Conservation (phyloP, 2,113 vertebrate species). For the Amia ocellicauda region DNA sequence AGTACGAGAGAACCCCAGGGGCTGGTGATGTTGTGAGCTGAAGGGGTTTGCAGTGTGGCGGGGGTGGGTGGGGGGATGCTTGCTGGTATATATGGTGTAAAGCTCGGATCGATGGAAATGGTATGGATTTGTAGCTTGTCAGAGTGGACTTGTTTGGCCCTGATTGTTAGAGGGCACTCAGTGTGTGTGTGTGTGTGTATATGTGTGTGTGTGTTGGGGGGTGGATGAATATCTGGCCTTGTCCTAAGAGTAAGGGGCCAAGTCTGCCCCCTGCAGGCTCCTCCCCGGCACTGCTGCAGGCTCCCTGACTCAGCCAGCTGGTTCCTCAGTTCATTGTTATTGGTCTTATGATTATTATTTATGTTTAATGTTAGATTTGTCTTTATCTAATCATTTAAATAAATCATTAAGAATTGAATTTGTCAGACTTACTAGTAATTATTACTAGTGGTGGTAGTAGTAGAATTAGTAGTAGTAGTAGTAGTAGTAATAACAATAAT, state of each 20-base stretch:
- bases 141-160: slow-evolving; percentile 40
- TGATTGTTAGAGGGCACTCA: too few relatives aligned
- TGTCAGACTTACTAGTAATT: background rate
- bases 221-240: slow-evolving; percentile 42
- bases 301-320: too few relatives aligned
- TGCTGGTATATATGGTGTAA: slow-evolving; percentile 62
- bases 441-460: too few relatives aligned
- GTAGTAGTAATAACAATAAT: too few relatives aligned
- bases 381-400: background rate
- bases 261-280: too few relatives aligned
- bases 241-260: slow-evolving; percentile 38
- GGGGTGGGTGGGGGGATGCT: too few relatives aligned
- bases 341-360: background rate
- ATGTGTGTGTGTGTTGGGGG: slow-evolving; percentile 20
- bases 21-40: too few relatives aligned
- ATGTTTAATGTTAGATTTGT: background rate
- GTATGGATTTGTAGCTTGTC: slow-evolving; percentile 75
- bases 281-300: too few relatives aligned
- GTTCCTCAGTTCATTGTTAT: background rate
- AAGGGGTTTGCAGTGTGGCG: too few relatives aligned
- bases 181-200: background rate
- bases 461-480: too few relatives aligned
- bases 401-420: too few relatives aligned
- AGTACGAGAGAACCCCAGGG: too few relatives aligned
- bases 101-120: slow-evolving; percentile 69